Base-by-base conservation (phyloP, 2,888 invertebrate genomes). In the Rotaria socialis region DNA sequence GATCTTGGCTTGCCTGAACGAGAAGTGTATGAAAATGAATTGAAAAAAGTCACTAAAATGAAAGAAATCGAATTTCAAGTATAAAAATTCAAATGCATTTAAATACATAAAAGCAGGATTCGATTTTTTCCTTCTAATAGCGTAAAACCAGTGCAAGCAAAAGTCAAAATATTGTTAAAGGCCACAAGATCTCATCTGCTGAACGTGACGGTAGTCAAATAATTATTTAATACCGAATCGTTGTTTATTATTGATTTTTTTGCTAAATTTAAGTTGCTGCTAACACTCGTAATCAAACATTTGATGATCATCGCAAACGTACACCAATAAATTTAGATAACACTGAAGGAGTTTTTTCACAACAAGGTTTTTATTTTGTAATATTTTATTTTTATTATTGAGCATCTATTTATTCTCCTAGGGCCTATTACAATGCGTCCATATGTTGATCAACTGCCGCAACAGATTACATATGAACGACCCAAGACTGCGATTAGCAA, bases 31-130 rank as follows among this genome's bases (percentile, higher is more conserved):
- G 93, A 97, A 90, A 92, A 94, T 60, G 96, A 96, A 90, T 92
- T 97, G 90, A 95, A 95, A 89, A 94, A 95, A 88, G 94, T 93
- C 7, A 92, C 93, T 47, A 86, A 86, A 84, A 80, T 85, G 80
- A 86, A 85, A 19, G 86, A 86, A 75, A 75, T 86, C 8, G 67
- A 86, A 85, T 75, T 19, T 10, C 80, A 80, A n/a, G 80, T 80
- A 80, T 14, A 16, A 7, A 7, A n/a, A 58, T n/a, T 58, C 7
- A 58, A n/a, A 24, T 24, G n/a, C n/a, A n/a, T 58, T 19, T n/a
- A 47, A 47, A 47, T 35, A 35, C 35, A 47, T 11, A 47, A 47
- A 75, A 41, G 7, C 0, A 19, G 41, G 5, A 41, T 27, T n/a
- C 3, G 22, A 6, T 6, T 4, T 16, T 6, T 75, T 75, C 41